phyloP scores from a whole-genome alignment of 1,140 invertebrate genomes.

The Euschistus heros region DNA sequence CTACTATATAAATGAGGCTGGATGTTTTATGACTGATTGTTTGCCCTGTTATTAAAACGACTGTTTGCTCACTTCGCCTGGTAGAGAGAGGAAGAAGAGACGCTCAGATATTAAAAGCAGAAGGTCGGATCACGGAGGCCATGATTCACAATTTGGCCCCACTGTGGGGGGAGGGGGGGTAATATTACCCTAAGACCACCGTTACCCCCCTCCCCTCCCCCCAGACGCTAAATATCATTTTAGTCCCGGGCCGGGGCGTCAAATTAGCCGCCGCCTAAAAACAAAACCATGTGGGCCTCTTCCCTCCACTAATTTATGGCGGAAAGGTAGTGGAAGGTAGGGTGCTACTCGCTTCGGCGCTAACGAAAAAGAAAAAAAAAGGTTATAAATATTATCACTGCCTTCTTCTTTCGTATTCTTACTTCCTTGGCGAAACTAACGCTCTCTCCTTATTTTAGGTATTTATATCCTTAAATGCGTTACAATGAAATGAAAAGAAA shows the following conservation, averaged over 20 bases:
- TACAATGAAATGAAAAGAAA: no score
- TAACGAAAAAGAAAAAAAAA: no score
- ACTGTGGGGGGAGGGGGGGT: neutral
- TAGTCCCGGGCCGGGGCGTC: neutral
- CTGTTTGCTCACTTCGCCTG: neutral
- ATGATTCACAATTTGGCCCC: slow-evolving; percentile 7
- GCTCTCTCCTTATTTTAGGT: no score
- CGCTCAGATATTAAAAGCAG: slow-evolving; percentile 1
- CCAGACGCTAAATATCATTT: no score
- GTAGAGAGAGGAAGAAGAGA: neutral
- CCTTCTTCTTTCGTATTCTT: no score
- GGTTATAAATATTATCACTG: no score
- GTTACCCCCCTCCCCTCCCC: no score
- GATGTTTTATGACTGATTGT: slow-evolving; percentile 2
- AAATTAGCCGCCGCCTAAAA: slow-evolving; percentile 1
- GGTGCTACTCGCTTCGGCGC: no score
- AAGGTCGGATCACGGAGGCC: neutral
- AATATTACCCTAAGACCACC: neutral
- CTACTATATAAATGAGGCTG: no score
- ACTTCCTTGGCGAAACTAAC: no score
- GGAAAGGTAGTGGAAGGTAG: no score
- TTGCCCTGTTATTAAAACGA: neutral
- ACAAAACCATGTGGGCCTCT: slow-evolving; percentile 1
- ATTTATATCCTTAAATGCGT: no score
- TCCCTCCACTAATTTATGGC: neutral